Conservation (phyloP, 92 coral and sea anemone genomes). For the Porites evermanni region DNA sequence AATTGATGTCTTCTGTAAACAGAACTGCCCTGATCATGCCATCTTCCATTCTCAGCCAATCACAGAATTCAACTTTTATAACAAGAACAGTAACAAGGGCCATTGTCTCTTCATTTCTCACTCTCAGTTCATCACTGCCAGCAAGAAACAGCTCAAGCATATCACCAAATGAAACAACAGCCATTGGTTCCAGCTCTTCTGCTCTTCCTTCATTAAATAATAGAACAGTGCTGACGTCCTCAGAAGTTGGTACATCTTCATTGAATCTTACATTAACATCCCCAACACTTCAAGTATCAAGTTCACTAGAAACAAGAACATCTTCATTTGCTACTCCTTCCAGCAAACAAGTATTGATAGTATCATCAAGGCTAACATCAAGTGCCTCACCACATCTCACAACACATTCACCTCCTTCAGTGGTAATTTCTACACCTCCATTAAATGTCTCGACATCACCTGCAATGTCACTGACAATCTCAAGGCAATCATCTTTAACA, state of each 20-base stretch:
- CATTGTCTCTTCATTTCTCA: neutral
- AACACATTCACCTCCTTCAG: neutral
- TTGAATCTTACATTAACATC: neutral
- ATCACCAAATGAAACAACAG: slow-evolving; percentile 6
- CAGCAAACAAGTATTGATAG: neutral
- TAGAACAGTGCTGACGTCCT: neutral
- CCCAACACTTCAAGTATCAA: neutral
- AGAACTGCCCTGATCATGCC: neutral
- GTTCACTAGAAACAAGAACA: neutral
- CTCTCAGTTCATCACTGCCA: slow-evolving; percentile 3
- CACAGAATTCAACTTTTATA: slow-evolving; percentile 21
- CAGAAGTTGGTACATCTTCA: neutral
- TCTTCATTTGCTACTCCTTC: neutral
- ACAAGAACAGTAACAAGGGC: slow-evolving; percentile 20
- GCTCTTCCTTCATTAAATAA: neutral
- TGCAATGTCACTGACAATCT: neutral
- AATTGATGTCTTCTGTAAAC: neutral
- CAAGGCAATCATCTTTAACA: neutral
- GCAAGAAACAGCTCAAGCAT: slow-evolving; percentile 14
- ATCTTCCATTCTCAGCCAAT: slow-evolving; percentile 4
- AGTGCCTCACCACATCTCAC: slow-evolving; percentile 9
- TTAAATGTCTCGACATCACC: slow-evolving; percentile 13
- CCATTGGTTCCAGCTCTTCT: neutral
- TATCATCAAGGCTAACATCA: slow-evolving; percentile 15
- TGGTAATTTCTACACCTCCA: neutral